A percentile compares a stretch with the other conserved stretches of the same genome.
Evolutionary conservation across 2,797 vertebrate genomes (phyloP).

Genomic region (Ceryle rudis): DNA sequence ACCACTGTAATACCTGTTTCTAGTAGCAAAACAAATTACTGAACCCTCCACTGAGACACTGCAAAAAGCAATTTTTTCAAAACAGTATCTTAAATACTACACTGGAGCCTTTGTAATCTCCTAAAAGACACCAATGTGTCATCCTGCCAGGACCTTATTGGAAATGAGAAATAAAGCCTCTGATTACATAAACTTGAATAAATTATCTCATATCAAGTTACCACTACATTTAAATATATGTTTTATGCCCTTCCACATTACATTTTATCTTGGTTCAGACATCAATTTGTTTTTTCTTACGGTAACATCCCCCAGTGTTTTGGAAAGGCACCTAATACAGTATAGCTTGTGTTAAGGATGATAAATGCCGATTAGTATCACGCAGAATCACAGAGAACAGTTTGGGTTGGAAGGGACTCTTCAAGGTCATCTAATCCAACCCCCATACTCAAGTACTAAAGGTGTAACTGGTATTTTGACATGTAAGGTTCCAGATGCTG

Average conservation of each 20-base stretch:
- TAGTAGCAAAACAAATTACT: conserved; percentile 27
- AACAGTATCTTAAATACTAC: conserved; percentile 52
- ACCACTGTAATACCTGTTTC: conserved; percentile 10
- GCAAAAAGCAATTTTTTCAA: conserved; percentile 61
- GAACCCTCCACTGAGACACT: conserved; percentile 28
- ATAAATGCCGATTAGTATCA: not conserved
- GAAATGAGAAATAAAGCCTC: conserved; percentile 68
- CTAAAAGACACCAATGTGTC: conserved; percentile 56
- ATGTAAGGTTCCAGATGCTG: not conserved
- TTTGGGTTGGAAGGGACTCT: too few relatives aligned
- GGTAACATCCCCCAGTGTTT: not conserved
- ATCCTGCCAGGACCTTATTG: conserved; percentile 21
- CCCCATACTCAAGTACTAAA: not conserved
- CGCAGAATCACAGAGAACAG: too few relatives aligned
- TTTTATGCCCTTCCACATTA: not conserved
- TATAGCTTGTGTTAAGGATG: not conserved
- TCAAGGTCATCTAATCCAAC: too few relatives aligned
- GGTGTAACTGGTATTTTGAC: not conserved
- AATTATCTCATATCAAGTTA: conserved; percentile 52
- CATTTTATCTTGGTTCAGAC: not conserved
- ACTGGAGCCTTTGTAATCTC: conserved; percentile 51
- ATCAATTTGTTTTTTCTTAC: not conserved
- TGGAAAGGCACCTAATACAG: not conserved
- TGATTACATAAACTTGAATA: conserved; percentile 42
- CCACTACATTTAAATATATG: not conserved